phyloP scores from a whole-genome alignment of 1,140 invertebrate species.

The Drosophila asahinai region DNA sequence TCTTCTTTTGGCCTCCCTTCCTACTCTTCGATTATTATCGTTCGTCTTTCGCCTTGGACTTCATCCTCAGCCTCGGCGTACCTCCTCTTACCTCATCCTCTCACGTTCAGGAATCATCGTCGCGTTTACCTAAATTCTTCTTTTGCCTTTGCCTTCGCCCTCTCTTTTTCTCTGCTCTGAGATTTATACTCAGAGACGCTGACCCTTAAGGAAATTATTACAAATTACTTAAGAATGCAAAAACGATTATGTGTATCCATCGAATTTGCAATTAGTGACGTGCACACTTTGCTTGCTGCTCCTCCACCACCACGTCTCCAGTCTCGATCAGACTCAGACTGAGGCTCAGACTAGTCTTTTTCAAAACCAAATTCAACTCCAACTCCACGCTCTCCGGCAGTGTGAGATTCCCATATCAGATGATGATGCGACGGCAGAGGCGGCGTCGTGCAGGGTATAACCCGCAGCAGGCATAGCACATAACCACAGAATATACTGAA shows the following conservation, averaged over 20 bases:
- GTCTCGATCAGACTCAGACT: slow-evolving; percentile 12
- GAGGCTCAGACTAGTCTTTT: slow-evolving; percentile 28
- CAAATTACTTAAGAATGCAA: slow-evolving; percentile 85
- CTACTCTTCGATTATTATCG: slow-evolving; percentile 70
- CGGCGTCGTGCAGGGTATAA: slow-evolving; percentile 48
- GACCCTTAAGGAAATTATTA: slow-evolving; percentile 85
- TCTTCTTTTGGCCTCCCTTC: slow-evolving; percentile 38
- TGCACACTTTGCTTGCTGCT: slow-evolving; percentile 67
- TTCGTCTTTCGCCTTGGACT: slow-evolving; percentile 28
- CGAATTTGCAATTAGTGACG: slow-evolving; percentile 85
- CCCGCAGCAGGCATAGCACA: slow-evolving; percentile 60
- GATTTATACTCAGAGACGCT: slow-evolving; percentile 77
- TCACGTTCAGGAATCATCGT: slow-evolving; percentile 41
- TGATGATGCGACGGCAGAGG: slow-evolving; percentile 20
- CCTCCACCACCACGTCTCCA: slow-evolving; percentile 42
- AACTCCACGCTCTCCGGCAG: slow-evolving; percentile 38
- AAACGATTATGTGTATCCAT: slow-evolving; percentile 85
- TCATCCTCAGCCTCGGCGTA: slow-evolving; percentile 15
- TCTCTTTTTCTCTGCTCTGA: slow-evolving; percentile 55
- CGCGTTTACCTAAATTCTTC: slow-evolving; percentile 65
- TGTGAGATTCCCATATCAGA: slow-evolving; percentile 74
- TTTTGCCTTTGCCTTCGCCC: slow-evolving; percentile 29
- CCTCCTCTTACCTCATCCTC: slow-evolving; percentile 6
- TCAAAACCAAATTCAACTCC: slow-evolving; percentile 41
- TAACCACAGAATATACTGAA: slow-evolving; percentile 51